Evolutionary conservation across 2,797 vertebrate species (phyloP).

Genomic region (Nasua narica): DNA sequence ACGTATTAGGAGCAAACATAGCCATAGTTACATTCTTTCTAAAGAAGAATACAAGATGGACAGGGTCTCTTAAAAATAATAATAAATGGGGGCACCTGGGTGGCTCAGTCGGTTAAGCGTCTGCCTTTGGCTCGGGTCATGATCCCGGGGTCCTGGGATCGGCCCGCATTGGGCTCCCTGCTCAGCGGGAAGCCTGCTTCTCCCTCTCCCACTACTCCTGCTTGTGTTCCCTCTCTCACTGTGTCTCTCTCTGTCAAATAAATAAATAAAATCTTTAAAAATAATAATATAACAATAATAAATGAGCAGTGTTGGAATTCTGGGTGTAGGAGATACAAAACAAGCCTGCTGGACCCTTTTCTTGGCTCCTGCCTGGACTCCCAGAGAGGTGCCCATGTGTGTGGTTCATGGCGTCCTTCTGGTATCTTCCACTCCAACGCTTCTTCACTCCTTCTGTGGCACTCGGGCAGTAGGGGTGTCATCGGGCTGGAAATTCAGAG

Average conservation of each 20-base stretch:
- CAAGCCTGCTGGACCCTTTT: not conserved
- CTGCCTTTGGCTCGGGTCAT: no score
- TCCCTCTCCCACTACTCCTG: no score
- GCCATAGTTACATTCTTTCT: not conserved
- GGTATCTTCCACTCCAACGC: not conserved
- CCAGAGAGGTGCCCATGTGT: accelerated
- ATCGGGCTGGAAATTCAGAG: not conserved
- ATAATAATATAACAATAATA: not conserved
- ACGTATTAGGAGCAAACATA: not conserved
- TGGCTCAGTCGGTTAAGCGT: no score
- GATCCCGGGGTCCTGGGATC: no score
- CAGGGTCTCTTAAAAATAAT: not conserved
- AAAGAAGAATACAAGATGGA: not conserved
- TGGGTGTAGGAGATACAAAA: not conserved
- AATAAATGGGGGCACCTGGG: not conserved
- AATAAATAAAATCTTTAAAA: no score
- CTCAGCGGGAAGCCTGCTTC: no score
- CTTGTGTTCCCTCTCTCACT: no score
- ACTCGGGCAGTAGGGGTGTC: not conserved
- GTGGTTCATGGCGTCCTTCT: not conserved
- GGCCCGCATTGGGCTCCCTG: no score
- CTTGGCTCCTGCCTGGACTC: not conserved
- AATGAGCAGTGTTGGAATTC: not conserved
- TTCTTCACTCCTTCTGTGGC: not conserved
- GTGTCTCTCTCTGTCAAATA: no score